A percentile compares a stretch with the other conserved stretches of the same genome.
These are phyloP conservation scores for Saguinus midas DNA, from an alignment of 2,113 vertebrate species.

Conservation along the genomic window DNA sequence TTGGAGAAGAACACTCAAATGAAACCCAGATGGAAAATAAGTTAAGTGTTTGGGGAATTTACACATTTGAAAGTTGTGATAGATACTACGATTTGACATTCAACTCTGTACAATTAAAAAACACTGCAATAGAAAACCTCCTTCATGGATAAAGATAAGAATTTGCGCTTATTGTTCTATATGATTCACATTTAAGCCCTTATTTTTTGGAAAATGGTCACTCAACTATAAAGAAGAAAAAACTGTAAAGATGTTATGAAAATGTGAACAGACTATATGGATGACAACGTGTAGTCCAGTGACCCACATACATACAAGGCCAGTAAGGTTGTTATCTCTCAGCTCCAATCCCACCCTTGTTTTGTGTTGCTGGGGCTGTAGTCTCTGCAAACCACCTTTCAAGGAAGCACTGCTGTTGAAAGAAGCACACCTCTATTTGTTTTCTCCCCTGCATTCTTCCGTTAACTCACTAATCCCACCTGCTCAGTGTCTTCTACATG, in stretches of 20 bases:
- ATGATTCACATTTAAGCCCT: not conserved
- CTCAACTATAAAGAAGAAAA: not conserved
- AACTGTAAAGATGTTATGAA: not conserved
- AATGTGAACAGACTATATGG: not conserved
- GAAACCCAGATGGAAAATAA: not conserved
- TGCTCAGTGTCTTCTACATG: not conserved
- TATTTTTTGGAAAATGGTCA: not conserved
- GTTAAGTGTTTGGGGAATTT: not conserved
- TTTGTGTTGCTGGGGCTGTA: not conserved
- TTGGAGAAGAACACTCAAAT: not conserved
- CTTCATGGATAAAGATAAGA: not conserved
- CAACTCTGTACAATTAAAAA: not conserved
- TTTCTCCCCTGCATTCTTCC: not conserved
- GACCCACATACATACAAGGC: not conserved
- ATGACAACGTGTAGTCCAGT: not conserved
- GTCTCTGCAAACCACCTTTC: too few species aligned
- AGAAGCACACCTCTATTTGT: not conserved
- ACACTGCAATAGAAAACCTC: not conserved
- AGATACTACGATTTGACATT: not conserved
- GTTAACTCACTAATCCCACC: not conserved
- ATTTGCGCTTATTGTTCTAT: not conserved
- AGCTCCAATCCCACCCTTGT: too few species aligned
- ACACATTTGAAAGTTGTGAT: not conserved
- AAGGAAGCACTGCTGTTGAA: constrained; percentile 5
- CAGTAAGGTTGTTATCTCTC: accelerated